Evolutionary conservation across 2,797 vertebrate species (phyloP), one percentile per base, ranked within the genome.

Genomic region (Scarus forsteni): DNA sequence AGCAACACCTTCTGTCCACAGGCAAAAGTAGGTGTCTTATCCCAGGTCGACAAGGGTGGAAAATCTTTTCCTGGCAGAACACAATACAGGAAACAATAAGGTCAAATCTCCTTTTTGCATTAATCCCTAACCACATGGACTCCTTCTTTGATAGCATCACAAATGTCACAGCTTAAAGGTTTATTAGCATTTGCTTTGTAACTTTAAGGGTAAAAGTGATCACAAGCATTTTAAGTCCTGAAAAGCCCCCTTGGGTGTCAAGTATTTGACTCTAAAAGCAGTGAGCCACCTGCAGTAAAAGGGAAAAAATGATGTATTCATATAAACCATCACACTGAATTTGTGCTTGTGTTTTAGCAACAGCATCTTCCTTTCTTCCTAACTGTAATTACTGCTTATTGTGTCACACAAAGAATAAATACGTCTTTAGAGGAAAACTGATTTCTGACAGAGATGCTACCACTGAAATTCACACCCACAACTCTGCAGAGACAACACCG

Each of bases 1-100:
- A 86, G 86, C 78, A 89, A 88, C 84, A 81, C 72, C 56, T 75
- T 81, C 57, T 79, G 70, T 77, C 77, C 63, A 82, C 60, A 38
- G 59, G 70, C 60, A 70, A 63, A 75, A 74, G 48, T 63, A 73
- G 38, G 53, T 27, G 66, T 85, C 72, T 81, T 57, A 70, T 66
- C 66, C 12, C 27, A 42, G 61, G 58, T 65, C 66, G 48, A 39
- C 58, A 73, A 66, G 65, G 36, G 52, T 65, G 44, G 53, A 42
- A 27, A 40, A 83, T 64, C 59, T 66, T 58, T 52, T 16, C 39
- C 15, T 39, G 48, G 5, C 19, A 57, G 16, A 46, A 43, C 43
- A 75, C 51, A 65, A 66, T 65, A 42, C 10, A 15, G 43, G 34
- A 63, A 64, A 67, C n/a, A 58, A 50, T 54, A 45, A 60, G 45